phyloP scores from a whole-genome alignment of 2,797 vertebrate species.

The Acridotheres tristis region DNA sequence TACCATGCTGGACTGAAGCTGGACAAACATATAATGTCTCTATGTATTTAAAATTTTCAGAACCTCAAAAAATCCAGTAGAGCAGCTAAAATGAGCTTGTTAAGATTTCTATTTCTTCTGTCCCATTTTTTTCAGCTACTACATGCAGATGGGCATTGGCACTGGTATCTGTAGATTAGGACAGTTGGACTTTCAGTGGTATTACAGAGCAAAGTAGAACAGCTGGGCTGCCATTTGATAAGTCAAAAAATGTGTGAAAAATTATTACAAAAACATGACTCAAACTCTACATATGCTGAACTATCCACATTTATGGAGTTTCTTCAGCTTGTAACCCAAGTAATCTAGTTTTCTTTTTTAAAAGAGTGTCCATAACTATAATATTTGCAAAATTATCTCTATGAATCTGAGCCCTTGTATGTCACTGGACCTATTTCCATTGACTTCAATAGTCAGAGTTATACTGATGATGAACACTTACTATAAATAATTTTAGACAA shows the following conservation, averaged over 20 bases:
- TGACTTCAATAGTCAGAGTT: not conserved
- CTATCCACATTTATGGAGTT: not conserved
- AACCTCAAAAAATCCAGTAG: not conserved
- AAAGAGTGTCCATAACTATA: not conserved
- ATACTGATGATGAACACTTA: not conserved
- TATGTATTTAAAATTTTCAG: not conserved
- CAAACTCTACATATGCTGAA: not conserved
- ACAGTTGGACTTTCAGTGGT: not conserved
- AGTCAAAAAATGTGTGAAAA: conserved; percentile 44
- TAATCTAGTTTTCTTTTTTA: not conserved
- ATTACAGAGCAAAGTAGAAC: conserved; percentile 29
- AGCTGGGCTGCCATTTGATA: conserved; percentile 37
- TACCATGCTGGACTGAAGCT: not conserved
- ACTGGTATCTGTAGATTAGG: not conserved
- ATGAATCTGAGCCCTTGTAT: not conserved
- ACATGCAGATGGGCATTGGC: conserved; percentile 23
- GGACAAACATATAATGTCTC: not conserved
- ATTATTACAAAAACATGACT: conserved; percentile 17
- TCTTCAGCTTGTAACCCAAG: not conserved
- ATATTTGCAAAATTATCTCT: not conserved
- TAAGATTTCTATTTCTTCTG: not conserved
- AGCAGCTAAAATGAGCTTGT: not conserved
- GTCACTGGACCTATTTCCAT: not conserved
- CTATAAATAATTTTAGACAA: not conserved
- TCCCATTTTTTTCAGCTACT: not conserved